Conservation (phyloP, 2,888 invertebrate species). For the Globia sparganii region DNA sequence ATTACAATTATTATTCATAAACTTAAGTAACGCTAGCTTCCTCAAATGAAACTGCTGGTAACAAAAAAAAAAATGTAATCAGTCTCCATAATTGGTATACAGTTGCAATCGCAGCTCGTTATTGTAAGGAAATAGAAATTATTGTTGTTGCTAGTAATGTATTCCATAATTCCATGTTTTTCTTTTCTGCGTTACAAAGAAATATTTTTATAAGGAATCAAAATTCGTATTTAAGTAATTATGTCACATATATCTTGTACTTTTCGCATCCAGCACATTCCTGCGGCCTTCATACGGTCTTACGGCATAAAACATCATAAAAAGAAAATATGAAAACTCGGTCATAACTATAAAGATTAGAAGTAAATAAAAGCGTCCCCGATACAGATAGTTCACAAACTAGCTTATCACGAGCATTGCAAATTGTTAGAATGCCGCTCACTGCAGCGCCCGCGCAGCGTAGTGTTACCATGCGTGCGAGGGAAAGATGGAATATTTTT, state of each 20-base stretch:
- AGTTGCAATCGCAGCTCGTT: conserved; percentile 24
- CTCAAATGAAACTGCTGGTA: conserved; percentile 41
- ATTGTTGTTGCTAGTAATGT: conserved; percentile 33
- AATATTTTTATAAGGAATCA: background rate
- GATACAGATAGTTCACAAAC: conserved; percentile 56
- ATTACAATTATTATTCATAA: conserved; percentile 61
- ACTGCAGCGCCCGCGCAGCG: conserved; percentile 51
- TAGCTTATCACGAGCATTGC: conserved; percentile 61
- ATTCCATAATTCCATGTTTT: conserved; percentile 36
- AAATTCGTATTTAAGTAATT: background rate
- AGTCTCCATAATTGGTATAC: conserved; percentile 43
- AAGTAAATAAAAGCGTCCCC: conserved; percentile 38
- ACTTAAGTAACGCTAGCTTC: conserved; percentile 48
- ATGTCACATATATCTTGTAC: background rate
- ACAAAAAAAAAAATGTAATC: conserved; percentile 38
- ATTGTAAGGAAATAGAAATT: conserved; percentile 52
- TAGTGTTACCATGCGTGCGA: conserved; percentile 48
- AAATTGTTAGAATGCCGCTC: conserved; percentile 64
- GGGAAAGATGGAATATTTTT: background rate
- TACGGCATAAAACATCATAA: conserved; percentile 6
- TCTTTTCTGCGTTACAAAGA: background rate
- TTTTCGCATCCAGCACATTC: background rate
- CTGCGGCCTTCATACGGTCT: background rate
- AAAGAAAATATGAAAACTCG: conserved; percentile 21
- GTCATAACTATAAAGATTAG: conserved; percentile 33